These are phyloP conservation scores for Jaculus jaculus DNA, from an alignment of 2,113 vertebrate species.

Conservation along the genomic window DNA sequence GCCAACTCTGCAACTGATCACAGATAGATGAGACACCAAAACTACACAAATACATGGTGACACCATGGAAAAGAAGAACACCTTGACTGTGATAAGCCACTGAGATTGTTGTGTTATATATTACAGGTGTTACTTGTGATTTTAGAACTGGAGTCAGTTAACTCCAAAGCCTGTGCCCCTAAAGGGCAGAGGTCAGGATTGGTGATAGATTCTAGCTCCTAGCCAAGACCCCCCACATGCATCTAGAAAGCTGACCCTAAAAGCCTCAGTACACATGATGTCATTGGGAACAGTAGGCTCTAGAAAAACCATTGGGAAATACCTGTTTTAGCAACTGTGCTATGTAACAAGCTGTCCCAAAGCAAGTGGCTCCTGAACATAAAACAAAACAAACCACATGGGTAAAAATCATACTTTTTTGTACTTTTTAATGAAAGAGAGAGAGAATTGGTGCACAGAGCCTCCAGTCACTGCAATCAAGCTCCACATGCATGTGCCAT, in stretches of 20 bases:
- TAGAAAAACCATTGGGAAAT: not conserved
- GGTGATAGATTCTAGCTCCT: not conserved
- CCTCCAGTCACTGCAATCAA: no score
- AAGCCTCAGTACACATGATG: not conserved
- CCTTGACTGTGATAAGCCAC: not conserved
- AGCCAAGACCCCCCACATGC: not conserved
- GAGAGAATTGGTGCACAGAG: no score
- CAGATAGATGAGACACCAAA: not conserved
- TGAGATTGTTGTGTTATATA: not conserved
- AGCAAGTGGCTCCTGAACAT: not conserved
- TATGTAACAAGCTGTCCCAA: not conserved
- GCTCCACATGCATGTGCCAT: no score
- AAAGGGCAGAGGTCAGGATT: not conserved
- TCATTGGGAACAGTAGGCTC: not conserved
- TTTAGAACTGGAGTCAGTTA: not conserved
- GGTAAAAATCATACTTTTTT: no score
- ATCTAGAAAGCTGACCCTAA: not conserved
- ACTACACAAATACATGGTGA: no score
- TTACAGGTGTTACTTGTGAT: not conserved
- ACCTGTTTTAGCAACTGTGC: not conserved
- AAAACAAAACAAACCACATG: not conserved
- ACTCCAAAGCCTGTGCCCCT: not conserved
- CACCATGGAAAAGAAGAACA: not conserved
- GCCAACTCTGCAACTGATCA: not conserved
- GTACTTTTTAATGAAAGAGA: no score